These are phyloP conservation scores for Melanotaenia nigrans DNA, from an alignment of 2,797 vertebrate species.

Conservation along the genomic window DNA sequence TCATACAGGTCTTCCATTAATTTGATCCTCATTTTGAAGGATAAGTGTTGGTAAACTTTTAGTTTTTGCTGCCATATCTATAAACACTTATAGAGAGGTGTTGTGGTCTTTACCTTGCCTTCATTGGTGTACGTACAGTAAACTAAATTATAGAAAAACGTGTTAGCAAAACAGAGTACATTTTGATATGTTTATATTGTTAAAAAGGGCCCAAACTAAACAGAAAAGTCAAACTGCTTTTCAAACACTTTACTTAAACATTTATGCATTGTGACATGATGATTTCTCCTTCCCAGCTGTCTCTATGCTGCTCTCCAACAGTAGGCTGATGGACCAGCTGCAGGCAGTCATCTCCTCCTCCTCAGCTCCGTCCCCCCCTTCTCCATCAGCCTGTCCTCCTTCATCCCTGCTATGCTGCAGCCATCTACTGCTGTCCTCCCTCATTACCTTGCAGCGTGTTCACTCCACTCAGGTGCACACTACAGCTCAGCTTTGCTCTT, in stretches of 20 bases:
- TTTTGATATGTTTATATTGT: neutral
- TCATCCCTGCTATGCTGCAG: conserved; percentile 84
- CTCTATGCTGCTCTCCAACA: conserved; percentile 89
- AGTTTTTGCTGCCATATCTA: neutral
- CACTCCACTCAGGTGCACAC: conserved; percentile 88
- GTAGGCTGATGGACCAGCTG: conserved; percentile 87
- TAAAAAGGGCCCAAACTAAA: neutral
- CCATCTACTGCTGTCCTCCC: conserved; percentile 88
- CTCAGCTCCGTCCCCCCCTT: conserved; percentile 56
- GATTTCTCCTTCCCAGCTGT: conserved; percentile 80
- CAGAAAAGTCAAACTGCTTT: neutral
- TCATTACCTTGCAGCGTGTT: conserved; percentile 85
- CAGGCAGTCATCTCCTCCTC: conserved; percentile 84
- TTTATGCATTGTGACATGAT: conserved; percentile 41
- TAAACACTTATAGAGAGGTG: neutral
- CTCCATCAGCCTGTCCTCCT: conserved; percentile 57
- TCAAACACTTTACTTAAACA: neutral
- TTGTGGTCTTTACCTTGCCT: neutral
- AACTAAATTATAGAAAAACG: neutral
- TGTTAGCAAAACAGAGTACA: neutral
- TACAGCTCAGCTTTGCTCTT: conserved; percentile 45
- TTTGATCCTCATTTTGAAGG: no score
- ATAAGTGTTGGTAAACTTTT: no score
- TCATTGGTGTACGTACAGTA: neutral
- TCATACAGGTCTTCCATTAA: neutral